Evolutionary conservation across 1,140 invertebrate genomes (phyloP).

Genomic region (Cotesia vestalis): DNA sequence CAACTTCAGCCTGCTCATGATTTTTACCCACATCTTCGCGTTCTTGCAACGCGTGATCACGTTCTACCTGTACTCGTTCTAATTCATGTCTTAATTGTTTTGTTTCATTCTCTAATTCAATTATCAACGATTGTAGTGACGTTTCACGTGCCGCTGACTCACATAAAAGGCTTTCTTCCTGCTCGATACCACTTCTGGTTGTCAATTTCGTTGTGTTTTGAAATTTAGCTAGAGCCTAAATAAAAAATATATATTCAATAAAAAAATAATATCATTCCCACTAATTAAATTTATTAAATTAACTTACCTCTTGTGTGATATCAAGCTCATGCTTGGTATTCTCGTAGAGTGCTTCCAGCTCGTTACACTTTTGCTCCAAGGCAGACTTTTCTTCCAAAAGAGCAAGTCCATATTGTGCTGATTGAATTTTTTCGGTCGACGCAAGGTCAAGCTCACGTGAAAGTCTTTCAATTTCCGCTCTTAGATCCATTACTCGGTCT

Average conservation of each 20-base stretch:
- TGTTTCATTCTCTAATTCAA: constrained; percentile 90
- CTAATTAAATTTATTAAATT: background rate
- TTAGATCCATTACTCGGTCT: constrained; percentile 63
- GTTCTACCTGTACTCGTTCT: constrained; percentile 79
- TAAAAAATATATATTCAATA: background rate
- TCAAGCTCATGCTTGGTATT: constrained; percentile 91
- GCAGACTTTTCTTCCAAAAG: constrained; percentile 92
- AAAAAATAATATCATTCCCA: background rate
- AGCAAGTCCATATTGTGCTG: constrained; percentile 94
- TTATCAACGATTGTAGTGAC: constrained; percentile 87
- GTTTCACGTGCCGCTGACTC: constrained; percentile 95
- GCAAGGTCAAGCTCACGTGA: constrained; percentile 91
- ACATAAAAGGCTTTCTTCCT: constrained; percentile 92
- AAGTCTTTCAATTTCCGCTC: constrained; percentile 87
- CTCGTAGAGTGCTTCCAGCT: constrained; percentile 88
- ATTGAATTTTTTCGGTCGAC: constrained; percentile 94
- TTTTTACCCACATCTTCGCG: constrained; percentile 84
- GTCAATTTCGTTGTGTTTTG: constrained; percentile 94
- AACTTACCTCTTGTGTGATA: constrained; percentile 90
- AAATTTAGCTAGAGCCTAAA: constrained; percentile 92
- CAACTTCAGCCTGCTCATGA: constrained; percentile 81
- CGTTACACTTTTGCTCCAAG: constrained; percentile 85
- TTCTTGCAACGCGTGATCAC: constrained; percentile 78
- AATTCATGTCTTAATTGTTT: constrained; percentile 83
- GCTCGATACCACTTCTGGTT: constrained; percentile 94